Evolutionary conservation across 2,797 vertebrate species (phyloP), one percentile per base, ranked within the genome.

Genomic region (Microhierax caerulescens): DNA sequence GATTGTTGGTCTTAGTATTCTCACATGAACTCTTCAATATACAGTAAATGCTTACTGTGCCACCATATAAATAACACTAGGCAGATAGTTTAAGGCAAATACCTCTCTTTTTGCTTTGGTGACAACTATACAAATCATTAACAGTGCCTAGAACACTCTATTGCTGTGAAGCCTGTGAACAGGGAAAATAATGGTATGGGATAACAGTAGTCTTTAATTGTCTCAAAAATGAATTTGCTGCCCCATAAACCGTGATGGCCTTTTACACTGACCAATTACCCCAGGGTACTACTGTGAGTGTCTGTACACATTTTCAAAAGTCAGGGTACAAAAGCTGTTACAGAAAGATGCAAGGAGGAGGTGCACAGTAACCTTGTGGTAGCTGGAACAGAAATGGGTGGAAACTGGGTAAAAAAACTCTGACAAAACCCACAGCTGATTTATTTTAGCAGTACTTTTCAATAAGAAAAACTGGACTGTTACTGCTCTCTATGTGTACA

Each of bases 141-240:
- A 23, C 16, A 25, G 36, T 54, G 72, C 81, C 54, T 50, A 43
- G 24, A 65, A 24, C 18, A 11, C 51, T 61, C 30, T 82, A 57
- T 64, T 77, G n/a, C 50, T 79, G 39, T 47, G 53, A 85, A 95
- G 23, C 28, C 57, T 88, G 77, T 87, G 45, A 70, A 74, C 68
- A 85, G 68, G 53, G 75, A 83, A 92, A 90, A 86, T 90, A 74
- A 91, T 50, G 13, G 10, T 24, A 75, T 53, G 65, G 48, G 48
- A 94, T 80, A 92, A 96, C 91, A 95, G 93, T 83, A 94, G 75
- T 50, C 78, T 95, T 93, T 88, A 85, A 92, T 94, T 95, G 83
- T 73, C 68, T 90, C 75, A 65, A 68, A 94, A 95, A 85, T 79
- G 8, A 93, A 95, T 80, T 95, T 95, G 41, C 79, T 95, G 82